phyloP scores from a whole-genome alignment of 2,888 invertebrate genomes.

The Crematogaster levior region DNA sequence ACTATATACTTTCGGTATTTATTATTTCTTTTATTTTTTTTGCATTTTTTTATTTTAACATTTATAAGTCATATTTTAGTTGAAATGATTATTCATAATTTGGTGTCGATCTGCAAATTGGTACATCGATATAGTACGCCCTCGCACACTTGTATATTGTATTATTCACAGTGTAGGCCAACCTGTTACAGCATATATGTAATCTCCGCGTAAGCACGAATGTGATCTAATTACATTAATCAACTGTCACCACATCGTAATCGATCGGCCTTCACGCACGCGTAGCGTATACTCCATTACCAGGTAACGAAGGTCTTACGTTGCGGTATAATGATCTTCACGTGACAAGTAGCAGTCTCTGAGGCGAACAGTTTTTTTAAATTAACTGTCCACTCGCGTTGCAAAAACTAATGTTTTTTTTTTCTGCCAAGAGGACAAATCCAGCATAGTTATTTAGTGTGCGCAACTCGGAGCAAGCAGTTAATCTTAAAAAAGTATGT shows the following conservation, averaged over 20 bases:
- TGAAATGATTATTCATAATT: not conserved
- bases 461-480: not conserved
- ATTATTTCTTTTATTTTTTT: not conserved
- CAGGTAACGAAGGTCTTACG: conserved; percentile 57
- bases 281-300: conserved; percentile 59
- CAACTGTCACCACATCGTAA: conserved; percentile 71
- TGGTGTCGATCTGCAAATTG: not conserved
- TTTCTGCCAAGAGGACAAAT: conserved; percentile 24
- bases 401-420: conserved; percentile 39
- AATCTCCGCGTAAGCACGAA: conserved; percentile 59
- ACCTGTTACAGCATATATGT: conserved; percentile 41
- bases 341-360: not conserved
- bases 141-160: not conserved
- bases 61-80: not conserved
- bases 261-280: conserved; percentile 59
- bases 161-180: conserved; percentile 35
- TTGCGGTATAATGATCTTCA: conserved; percentile 33
- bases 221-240: conserved; percentile 72
- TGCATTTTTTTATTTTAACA: not conserved
- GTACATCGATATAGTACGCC: not conserved
- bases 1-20: not conserved
- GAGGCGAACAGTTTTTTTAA: conserved; percentile 42
- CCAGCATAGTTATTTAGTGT: not conserved
- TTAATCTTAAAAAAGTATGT: not conserved
- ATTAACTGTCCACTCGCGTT: conserved; percentile 63